A percentile compares a stretch with the other conserved stretches of the same genome.
Conservation (phyloP, 1,140 invertebrate species). For the Lordiphosa mommai region DNA sequence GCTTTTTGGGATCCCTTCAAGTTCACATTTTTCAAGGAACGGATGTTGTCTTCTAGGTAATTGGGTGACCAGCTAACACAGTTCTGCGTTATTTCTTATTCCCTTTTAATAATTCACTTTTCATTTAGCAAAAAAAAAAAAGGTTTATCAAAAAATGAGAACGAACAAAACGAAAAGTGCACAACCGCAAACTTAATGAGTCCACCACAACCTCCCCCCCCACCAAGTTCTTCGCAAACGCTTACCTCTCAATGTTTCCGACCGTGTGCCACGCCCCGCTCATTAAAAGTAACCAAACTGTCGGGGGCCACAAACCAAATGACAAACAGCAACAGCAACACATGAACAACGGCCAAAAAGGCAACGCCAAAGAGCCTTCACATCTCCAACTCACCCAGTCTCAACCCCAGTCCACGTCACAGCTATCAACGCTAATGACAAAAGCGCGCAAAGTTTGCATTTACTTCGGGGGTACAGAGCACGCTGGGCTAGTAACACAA, state of each 20-base stretch:
- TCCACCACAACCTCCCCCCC: slow-evolving; percentile 17
- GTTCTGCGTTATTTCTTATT: neutral
- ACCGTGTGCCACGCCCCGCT: slow-evolving; percentile 50
- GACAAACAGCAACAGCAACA: slow-evolving; percentile 60
- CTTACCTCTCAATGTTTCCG: slow-evolving; percentile 17
- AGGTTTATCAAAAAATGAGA: slow-evolving; percentile 9
- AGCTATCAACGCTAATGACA: slow-evolving; percentile 75
- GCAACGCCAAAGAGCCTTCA: slow-evolving; percentile 39
- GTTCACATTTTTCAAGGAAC: too few relatives aligned
- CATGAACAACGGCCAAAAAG: slow-evolving; percentile 72
- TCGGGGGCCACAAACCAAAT: slow-evolving; percentile 61
- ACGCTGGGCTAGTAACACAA: too few relatives aligned
- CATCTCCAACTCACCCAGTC: slow-evolving; percentile 6
- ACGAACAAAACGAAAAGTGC: slow-evolving; percentile 56
- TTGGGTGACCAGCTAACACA: too few relatives aligned
- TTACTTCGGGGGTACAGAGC: slow-evolving; percentile 39
- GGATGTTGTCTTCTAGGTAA: too few relatives aligned
- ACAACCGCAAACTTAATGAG: slow-evolving; percentile 70
- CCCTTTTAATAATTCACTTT: slow-evolving; percentile 61
- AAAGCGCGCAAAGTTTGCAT: slow-evolving; percentile 74
- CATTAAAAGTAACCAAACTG: slow-evolving; percentile 74
- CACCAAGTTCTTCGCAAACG: neutral
- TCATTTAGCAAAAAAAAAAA: slow-evolving; percentile 37
- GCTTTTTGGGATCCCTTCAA: too few relatives aligned
- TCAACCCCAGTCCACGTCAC: slow-evolving; percentile 35